Percentiles rank a stretch among this genome's conserved stretches.
Conservation (phyloP, 2,797 vertebrate genomes). For the Schizopygopsis pylzovi region DNA sequence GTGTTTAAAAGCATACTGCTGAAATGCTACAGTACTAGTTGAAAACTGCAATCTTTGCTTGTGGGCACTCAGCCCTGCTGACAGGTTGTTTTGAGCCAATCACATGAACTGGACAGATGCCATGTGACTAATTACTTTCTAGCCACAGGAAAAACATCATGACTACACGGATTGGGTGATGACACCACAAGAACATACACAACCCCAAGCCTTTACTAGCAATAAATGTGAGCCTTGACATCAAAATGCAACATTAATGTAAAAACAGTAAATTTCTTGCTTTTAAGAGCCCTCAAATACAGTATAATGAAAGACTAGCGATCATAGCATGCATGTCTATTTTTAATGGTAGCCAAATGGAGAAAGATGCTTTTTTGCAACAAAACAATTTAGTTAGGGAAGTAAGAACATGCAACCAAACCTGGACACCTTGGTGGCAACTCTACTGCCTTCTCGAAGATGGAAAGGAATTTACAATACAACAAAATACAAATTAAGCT, state of each 20-base stretch:
- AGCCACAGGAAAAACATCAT: not conserved
- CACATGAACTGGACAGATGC: not conserved
- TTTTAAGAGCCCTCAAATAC: not conserved
- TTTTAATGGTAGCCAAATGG: not conserved
- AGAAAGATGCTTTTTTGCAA: not conserved
- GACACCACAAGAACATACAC: not conserved
- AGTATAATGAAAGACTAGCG: not conserved
- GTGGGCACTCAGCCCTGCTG: not conserved
- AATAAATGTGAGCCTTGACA: not conserved
- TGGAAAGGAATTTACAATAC: not conserved
- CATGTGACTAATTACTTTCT: slow-evolving; percentile 15
- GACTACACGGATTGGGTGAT: not conserved
- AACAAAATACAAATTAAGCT: no score
- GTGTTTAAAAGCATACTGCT: not conserved
- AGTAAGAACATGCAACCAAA: not conserved
- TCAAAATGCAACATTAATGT: not conserved
- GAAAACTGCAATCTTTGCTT: not conserved
- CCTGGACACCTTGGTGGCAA: not conserved
- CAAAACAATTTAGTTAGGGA: not conserved
- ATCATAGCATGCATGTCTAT: not conserved
- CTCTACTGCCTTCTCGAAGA: not conserved
- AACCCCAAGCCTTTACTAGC: not conserved
- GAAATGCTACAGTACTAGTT: not conserved
- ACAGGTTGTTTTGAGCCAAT: not conserved
- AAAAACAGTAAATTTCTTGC: not conserved